Percentiles rank a stretch among this genome's conserved stretches.
phyloP scores from a whole-genome alignment of 64 coral and sea anemone species.

The Montipora capricornis region DNA sequence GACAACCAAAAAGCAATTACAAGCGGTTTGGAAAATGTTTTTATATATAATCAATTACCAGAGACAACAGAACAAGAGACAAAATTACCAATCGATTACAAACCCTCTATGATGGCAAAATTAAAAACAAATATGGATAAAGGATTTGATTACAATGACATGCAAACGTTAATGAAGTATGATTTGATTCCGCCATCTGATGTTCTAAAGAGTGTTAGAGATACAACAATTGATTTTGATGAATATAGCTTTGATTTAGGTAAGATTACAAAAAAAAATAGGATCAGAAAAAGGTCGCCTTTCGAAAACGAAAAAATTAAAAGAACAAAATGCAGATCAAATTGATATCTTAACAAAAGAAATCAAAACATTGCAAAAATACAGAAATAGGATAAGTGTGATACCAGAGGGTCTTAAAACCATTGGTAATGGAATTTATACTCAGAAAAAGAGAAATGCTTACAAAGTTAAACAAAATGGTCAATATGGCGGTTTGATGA shows the following conservation, averaged over 20 bases:
- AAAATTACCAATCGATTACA: constrained; percentile 14
- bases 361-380: constrained; percentile 2
- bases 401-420: not conserved
- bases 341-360: constrained; percentile 5
- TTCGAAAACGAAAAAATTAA: not conserved
- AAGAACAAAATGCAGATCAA: constrained; percentile 6
- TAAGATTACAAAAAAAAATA: no score
- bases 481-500: no score
- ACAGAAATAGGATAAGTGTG: not conserved
- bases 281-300: not conserved
- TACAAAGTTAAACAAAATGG: constrained; percentile 25
- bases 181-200: not conserved
- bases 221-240: not conserved
- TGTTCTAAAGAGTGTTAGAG: not conserved
- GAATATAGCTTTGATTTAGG: not conserved
- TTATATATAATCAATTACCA: not conserved
- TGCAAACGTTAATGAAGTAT: not conserved
- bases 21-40: not conserved
- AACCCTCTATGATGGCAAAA: not conserved
- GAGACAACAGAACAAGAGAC: not conserved
- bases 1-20: not conserved
- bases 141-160: no score
- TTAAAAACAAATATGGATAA: not conserved
- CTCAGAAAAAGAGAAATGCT: constrained; percentile 57
- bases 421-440: constrained; percentile 22